Evolutionary conservation across 2,113 vertebrate species (phyloP).

Genomic region (Agelaius tricolor): DNA sequence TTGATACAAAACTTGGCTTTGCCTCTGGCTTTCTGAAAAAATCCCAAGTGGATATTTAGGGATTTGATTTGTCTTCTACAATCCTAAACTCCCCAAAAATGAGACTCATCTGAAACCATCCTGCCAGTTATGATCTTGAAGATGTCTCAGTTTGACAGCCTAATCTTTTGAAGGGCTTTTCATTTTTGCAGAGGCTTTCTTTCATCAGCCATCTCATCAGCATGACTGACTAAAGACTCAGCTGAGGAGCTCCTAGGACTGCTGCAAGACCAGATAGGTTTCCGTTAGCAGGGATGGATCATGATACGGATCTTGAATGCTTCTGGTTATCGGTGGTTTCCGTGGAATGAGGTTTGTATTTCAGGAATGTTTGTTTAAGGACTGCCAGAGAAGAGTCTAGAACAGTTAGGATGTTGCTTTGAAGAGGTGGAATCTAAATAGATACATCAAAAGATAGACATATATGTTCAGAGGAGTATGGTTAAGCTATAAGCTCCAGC

Average conservation of each 20-base stretch:
- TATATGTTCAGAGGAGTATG: neutral
- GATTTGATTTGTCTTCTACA: neutral
- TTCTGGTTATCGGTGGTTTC: neutral
- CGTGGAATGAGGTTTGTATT: neutral
- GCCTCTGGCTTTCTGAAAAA: neutral
- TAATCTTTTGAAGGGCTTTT: neutral
- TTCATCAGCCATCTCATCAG: neutral
- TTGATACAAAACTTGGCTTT: neutral
- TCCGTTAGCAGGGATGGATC: neutral
- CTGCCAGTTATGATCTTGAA: neutral
- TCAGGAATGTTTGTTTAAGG: neutral
- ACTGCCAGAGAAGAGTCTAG: neutral
- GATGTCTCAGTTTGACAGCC: neutral
- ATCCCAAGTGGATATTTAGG: neutral
- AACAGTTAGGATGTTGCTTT: neutral
- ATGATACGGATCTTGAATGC: neutral
- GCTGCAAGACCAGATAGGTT: neutral
- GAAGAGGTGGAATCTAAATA: neutral
- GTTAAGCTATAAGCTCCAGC: neutral
- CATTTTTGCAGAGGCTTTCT: neutral
- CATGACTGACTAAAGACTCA: neutral
- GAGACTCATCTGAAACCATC: neutral
- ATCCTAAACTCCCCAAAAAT: neutral
- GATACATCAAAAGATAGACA: neutral
- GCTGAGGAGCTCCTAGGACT: neutral